phyloP scores from a whole-genome alignment of 2,797 vertebrate species.

The Sylvilagus floridanus region DNA sequence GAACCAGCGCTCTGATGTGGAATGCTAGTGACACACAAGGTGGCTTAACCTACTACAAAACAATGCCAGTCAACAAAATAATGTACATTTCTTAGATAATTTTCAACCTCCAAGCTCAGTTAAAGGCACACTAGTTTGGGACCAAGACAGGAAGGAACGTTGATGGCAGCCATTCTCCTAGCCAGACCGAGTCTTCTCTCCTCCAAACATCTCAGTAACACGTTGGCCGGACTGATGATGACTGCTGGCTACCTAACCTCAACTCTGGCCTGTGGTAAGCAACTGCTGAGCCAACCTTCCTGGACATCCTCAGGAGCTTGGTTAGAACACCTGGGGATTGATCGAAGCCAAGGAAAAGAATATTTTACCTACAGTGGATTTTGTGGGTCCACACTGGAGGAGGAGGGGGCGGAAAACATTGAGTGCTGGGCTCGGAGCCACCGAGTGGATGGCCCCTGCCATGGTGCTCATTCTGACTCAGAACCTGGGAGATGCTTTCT shows the following conservation, averaged over 20 bases:
- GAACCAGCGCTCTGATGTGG: too few species aligned
- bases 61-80: too few species aligned
- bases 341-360: conserved; percentile 61
- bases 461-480: not conserved
- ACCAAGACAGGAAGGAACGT: conserved; percentile 46
- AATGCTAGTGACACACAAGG: too few species aligned
- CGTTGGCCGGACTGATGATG: conserved; percentile 12
- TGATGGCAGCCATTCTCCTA: not conserved
- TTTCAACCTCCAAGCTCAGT: not conserved
- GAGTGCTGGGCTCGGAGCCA: not conserved
- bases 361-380: conserved; percentile 52
- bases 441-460: not conserved
- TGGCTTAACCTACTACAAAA: too few species aligned
- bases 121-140: conserved; percentile 34
- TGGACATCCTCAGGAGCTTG: conserved; percentile 64
- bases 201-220: conserved; percentile 55
- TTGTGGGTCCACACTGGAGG: conserved; percentile 26
- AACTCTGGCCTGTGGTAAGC: conserved; percentile 38
- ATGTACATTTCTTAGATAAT: conserved; percentile 9
- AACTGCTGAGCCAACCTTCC: conserved; percentile 47
- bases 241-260: conserved; percentile 55
- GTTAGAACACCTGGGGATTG: conserved; percentile 53
- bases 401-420: conserved; percentile 34
- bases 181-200: conserved; percentile 32
- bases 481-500: conserved; percentile 12